Evolutionary conservation across 2,888 invertebrate genomes (phyloP).

Genomic region (Rutpela maculata): DNA sequence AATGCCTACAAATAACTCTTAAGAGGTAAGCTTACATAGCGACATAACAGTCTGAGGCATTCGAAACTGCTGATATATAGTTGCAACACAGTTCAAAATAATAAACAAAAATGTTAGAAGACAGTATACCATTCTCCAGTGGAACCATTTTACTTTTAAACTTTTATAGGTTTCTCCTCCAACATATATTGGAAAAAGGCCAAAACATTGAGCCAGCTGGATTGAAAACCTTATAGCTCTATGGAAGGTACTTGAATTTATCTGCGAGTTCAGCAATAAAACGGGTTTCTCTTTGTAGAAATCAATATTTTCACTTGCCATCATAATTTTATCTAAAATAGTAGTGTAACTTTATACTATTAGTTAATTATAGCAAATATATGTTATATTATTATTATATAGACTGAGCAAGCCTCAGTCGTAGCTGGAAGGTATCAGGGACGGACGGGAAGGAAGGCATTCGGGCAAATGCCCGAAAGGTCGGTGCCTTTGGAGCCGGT

Average conservation of each 20-base stretch:
- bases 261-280: constrained; percentile 8
- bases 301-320: constrained; percentile 4
- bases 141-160: constrained; percentile 43
- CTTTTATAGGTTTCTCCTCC: constrained; percentile 7
- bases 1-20: no score
- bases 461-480: no score
- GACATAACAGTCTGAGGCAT: not conserved
- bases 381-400: no score
- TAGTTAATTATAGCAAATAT: no score
- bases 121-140: constrained; percentile 49
- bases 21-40: not conserved
- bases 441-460: no score
- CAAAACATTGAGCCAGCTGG: constrained; percentile 50
- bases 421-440: no score
- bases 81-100: constrained; percentile 39
- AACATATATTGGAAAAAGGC: constrained; percentile 50
- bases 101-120: constrained; percentile 41
- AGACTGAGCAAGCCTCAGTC: no score
- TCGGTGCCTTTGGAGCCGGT: no score
- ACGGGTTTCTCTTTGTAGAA: not conserved
- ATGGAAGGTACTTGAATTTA: constrained; percentile 43
- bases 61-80: constrained; percentile 19
- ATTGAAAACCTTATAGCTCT: constrained; percentile 45
- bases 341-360: no score
- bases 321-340: not conserved